Evolutionary conservation across 2,888 invertebrate species (phyloP), one percentile per base, ranked within the genome.

Genomic region (Thereva unica): DNA sequence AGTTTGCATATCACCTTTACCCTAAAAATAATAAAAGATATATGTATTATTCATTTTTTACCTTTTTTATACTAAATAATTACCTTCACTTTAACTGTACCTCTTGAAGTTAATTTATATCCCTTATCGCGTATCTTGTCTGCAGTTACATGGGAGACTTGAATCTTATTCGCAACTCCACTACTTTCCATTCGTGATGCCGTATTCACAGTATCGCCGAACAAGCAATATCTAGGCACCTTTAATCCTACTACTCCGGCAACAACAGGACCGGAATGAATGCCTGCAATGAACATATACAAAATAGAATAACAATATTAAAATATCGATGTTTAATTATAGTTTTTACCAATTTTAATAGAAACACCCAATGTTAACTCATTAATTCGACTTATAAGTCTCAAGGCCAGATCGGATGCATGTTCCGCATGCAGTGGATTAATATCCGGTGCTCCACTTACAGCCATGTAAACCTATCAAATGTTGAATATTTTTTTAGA

Each of bases 171-270:
- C 0, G 88, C 84, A 84, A 90, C 77, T 42, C 80, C 77, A 57
- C 85, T 83, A 12, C 86, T 86, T 77, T 95, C 94, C 93, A 95
- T 94, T 67, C 95, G 85, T 3, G 94, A 92, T 1, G 95, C 95
- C 0, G 93, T 94, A 77, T 95, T 95, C 12, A 95, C 92, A 0
- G 94, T 92, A 78, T 94, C 94, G 0, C 95, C 95, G 70, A 95
- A 95, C 55, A 95, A 87, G 74, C 94, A 95, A 78, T 93, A 94
- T 0, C 93, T 85, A 0, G 93, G 93, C 61, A 92, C 87, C 75
- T 92, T 91, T 45, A 90, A 82, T 0, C 95, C 95, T 0, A 95
- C 90, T 34, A 95, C 90, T 1, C 94, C 94, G 0, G 92, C 94
- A 4, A 93, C 93, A 42, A 92, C 92, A 0, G 93, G 89, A 0